phyloP scores from a whole-genome alignment of 1,140 invertebrate genomes.

The Drosophila gunungcola region DNA sequence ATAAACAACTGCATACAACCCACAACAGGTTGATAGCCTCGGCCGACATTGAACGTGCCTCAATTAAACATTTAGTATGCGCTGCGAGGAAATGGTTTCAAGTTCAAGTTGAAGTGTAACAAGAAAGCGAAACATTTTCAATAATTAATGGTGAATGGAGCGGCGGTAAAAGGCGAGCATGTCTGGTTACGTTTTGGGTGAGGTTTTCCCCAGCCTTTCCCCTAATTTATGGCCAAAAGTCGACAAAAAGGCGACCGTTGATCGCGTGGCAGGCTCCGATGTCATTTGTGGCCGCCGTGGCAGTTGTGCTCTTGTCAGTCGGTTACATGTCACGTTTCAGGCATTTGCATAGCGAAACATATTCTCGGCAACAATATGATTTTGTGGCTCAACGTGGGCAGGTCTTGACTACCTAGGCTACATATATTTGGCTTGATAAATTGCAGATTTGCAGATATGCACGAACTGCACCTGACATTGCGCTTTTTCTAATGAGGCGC shows the following conservation, averaged over 20 bases:
- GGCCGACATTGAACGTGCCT: conserved; percentile 52
- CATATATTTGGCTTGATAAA: conserved; percentile 53
- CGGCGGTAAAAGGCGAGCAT: conserved; percentile 46
- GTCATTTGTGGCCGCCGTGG: conserved; percentile 44
- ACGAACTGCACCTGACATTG: conserved; percentile 65
- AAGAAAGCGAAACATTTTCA: conserved; percentile 52
- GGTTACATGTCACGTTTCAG: conserved; percentile 74
- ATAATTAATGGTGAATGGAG: conserved; percentile 47
- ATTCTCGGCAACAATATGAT: conserved; percentile 56
- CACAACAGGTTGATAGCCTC: conserved; percentile 65
- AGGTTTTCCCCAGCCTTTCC: conserved; percentile 7
- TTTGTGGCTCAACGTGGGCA: conserved; percentile 55
- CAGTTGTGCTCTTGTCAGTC: conserved; percentile 27
- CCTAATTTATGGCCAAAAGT: background rate
- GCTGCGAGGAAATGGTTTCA: conserved; percentile 63
- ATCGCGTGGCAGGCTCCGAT: conserved; percentile 41
- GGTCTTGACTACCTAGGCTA: conserved; percentile 29
- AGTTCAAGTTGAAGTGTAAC: conserved; percentile 72
- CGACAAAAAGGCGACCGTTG: conserved; percentile 8
- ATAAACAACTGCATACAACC: conserved; percentile 13
- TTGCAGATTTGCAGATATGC: conserved; percentile 60
- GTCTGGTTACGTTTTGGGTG: conserved; percentile 2
- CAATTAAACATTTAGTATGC: conserved; percentile 56
- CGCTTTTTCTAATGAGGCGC: conserved; percentile 64
- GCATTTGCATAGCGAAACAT: conserved; percentile 65